Evolutionary conservation across 2,888 invertebrate species (phyloP), one percentile per base, ranked within the genome.

Genomic region (Chouioia cunea): DNA sequence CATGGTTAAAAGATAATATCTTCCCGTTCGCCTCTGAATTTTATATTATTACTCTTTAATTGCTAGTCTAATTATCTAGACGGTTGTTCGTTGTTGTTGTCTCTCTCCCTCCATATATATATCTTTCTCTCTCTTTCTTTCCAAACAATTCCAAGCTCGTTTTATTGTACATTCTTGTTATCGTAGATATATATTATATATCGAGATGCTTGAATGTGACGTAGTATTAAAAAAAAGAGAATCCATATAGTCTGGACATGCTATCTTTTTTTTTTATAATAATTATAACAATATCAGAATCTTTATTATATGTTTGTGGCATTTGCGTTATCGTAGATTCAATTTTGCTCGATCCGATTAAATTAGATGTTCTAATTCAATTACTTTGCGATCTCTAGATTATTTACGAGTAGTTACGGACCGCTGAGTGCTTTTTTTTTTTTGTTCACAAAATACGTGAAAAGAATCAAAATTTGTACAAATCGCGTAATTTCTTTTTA

Each of bases 191-290:
- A 36, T 36, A 36, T 36, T 36, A 36, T 36, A 36, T 36, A 36
- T 36, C 36, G 36, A 36, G 36, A 36, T 36, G 36, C 36, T 36
- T 36, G 68, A 64, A 20, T 48, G 15, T 16, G 57, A 18, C 44
- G 47, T 65, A 56, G 56, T 65, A 66, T 66, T 48, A 27, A 53
- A 20, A 43, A 14, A 54, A 54, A n/a, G 48, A 54, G 56, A 20
- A 43, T 44, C 47, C 43, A 44, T 59, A 44, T 65, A 56, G 6
- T 27, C 6, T 27, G 27, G 27, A 27, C 36, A 36, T 36, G 10
- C 6, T 6, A 10, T 36, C 1, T 36, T 36, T 10, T 36, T 36
- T 36, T 6, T 10, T 36, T n/a, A n/a, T n/a, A n/a, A n/a, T n/a
- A n/a, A n/a, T n/a, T n/a, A n/a, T n/a, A n/a, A n/a, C n/a, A n/a